phyloP scores from a whole-genome alignment of 2,113 vertebrate genomes.

The Neolamprologus cancellatus region DNA sequence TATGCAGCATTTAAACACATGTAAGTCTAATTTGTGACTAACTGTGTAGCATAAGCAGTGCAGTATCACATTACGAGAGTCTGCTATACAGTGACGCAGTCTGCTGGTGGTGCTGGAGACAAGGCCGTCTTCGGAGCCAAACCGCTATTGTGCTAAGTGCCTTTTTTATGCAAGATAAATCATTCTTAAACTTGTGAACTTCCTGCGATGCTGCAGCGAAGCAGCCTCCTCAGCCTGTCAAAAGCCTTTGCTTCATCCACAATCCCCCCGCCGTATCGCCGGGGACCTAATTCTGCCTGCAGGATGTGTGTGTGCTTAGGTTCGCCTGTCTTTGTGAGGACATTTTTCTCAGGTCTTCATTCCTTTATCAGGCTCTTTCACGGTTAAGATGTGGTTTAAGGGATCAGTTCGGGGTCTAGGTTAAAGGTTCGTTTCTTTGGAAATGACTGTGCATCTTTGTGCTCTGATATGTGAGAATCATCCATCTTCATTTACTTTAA shows the following conservation, averaged over 20 bases:
- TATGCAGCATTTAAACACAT: background rate
- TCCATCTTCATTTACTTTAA: background rate
- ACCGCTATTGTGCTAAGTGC: background rate
- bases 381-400: background rate
- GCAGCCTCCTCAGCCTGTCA: background rate
- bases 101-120: background rate
- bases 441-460: background rate
- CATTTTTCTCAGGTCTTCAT: background rate
- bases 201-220: background rate
- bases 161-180: background rate
- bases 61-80: background rate
- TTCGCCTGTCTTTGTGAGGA: background rate
- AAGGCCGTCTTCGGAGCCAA: background rate
- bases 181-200: background rate
- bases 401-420: background rate
- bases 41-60: background rate
- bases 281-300: constrained; percentile 2
- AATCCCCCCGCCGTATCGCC: background rate
- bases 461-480: background rate
- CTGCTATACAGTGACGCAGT: background rate
- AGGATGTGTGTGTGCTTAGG: background rate
- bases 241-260: background rate
- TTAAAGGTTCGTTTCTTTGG: background rate
- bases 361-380: background rate
- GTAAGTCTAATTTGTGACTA: background rate